Base-by-base conservation (phyloP, 2,797 vertebrate genomes). In the Ceyx erithaca region DNA sequence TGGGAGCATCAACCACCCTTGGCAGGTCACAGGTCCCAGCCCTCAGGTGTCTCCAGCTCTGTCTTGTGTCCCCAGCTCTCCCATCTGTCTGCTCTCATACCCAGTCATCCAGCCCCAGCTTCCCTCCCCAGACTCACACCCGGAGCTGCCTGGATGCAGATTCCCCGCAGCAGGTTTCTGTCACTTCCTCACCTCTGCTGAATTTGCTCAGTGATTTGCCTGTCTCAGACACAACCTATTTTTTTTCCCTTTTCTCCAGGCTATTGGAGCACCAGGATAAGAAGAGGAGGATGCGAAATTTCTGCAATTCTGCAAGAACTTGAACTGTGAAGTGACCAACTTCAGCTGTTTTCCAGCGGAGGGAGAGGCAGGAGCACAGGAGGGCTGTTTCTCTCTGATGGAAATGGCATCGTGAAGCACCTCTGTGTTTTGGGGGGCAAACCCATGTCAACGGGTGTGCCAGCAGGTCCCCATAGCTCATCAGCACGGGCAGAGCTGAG, bases 61-160 rank as follows among this genome's bases (percentile, higher is more conserved):
- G 15, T 30, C 14, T 45, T 33, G 51, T 51, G 14, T 45, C 61
- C 71, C 41, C 23, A 19, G 12, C 21, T 40, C 26, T 46, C 31
- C 18, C 2, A 0, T 7, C 21, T 2, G 12, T 12, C 49, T 1
- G 2, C 23, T 31, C 40, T 49, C 9, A 0, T 20, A 10, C 51
- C 57, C 31, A 22, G 17, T 19, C 49, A 46, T 9, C 75, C 88
- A 59, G 14, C 9, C 21, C 8, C 49, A 81, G 26, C 25, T 80
- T 30, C 30, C 40, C n/a, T 66, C 21, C 46, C 40, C 51, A 12
- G 6, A 37, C 41, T 58, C 1, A 0, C 20, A 9, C 35, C 6
- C 2, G 0, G 48, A 31, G 45, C 25, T 58, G 9, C 54, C 55
- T 3, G 8, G 30, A 9, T 5, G 25, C 49, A 71, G 40, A 26